Base-by-base conservation (phyloP, 2,888 invertebrate species). In the Polylopha cassiicola region DNA sequence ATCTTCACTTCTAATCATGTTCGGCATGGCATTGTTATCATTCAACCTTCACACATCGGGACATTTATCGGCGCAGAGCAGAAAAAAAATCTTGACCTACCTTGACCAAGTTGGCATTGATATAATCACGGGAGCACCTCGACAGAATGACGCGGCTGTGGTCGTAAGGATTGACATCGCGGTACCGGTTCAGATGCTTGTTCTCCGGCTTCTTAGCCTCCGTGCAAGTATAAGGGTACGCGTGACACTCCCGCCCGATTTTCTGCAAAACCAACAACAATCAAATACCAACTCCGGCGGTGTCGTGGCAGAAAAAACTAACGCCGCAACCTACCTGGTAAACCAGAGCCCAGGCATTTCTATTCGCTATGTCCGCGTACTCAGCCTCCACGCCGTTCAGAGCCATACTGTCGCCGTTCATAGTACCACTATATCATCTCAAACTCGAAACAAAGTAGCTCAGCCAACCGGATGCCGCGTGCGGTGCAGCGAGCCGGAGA, bases 121-220 rank as follows among this genome's bases (percentile, higher is more conserved):
- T 97, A 75, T 98, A 98, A 77, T 97, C 94, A 22, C 89, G 90
- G 30, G 89, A 81, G 47, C 91, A 90, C 60, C 91, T 89, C 52
- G 89, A 84, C 26, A 98, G 82, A 34, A 93, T 82, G 46, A 98
- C 92, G 50, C 98, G 89, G 65, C 94, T 95, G 74, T 98, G 97
- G 78, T 98, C 98, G 74, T 94, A 98, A 1, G 98, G 98, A 73
- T 93, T 95, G 4, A 98, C 98, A 88, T 98, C 98, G 61, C 96
- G 87, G 75, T 98, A 98, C 58, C 98, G 89, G 80, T 98, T 98
- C 51, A 97, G 80, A 43, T 88, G 88, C 69, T 92, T 92, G 72
- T 95, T 95, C 61, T 91, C 89, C 3, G 90, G 88, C 62, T 92
- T 92, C 62, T 89, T 90, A 4, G 95, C 93, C 72, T 94, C 94